Evolutionary conservation across 2,888 invertebrate species (phyloP), one percentile per base, ranked within the genome.

Genomic region (Sphecodes monilicornis): DNA sequence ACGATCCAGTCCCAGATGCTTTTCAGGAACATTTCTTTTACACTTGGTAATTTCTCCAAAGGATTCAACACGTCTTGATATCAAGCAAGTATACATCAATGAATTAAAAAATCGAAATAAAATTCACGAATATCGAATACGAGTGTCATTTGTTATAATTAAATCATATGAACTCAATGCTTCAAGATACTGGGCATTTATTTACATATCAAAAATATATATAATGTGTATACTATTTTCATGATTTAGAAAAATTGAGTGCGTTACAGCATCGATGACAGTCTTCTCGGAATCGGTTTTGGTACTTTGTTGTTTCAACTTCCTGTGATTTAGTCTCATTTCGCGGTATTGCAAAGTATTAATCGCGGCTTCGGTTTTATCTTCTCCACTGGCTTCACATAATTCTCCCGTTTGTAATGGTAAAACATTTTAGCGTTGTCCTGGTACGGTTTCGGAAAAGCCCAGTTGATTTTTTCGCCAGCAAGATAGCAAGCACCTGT

Each of bases 401-500:
- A 82, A 78, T 90, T 89, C 0, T 90, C 82, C 0, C 93, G 93
- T 77, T 93, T 94, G 86, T 96, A 97, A 22, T 95, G 96, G 93
- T 96, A 97, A 94, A 98, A 97, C 0, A 97, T 95, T 54, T 96
- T 95, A 89, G 97, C 97, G 93, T 97, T 97, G 6, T 96, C 96
- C 0, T 96, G 95, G 90, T 97, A 98, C 91, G 89, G 88, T 78
- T 97, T 97, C 36, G 97, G 95, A 0, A 97, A 97, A 76, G 98
- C 94, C 90, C 96, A 96, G 76, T 96, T 94, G 0, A 97, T 95
- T 83, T 96, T 96, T 91, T 97, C 97, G 0, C 98, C 97, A 0
- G 97, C 98, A 54, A 98, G 95, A 95, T 97, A 98, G 0, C 97
- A 97, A 0, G 99, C 98, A 0, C 99, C 99, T 88, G 98, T 95